Conservation (phyloP, 1,140 invertebrate species). For the Parasteatoda tepidariorum region DNA sequence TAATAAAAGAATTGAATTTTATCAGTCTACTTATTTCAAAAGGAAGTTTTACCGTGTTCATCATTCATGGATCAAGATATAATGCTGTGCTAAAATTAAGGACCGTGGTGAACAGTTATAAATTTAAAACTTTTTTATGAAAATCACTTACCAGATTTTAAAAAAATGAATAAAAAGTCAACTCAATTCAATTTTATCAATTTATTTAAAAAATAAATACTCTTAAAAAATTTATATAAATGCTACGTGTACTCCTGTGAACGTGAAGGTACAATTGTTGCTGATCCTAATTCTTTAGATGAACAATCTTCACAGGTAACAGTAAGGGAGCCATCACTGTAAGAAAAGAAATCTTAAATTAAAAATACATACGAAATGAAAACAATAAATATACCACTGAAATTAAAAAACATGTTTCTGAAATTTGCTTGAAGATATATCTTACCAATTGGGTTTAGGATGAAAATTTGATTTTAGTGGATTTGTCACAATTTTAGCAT, state of each 20-base stretch:
- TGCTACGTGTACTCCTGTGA: constrained; percentile 31
- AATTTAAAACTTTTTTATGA: background rate
- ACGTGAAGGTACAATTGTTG: constrained; percentile 28
- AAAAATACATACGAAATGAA: background rate
- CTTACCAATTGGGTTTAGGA: no score
- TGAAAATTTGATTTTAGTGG: no score
- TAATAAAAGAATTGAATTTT: no score
- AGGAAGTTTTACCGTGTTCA: no score
- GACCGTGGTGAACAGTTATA: no score
- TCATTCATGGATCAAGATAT: no score
- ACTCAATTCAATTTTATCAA: constrained; percentile 16
- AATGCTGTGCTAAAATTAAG: no score
- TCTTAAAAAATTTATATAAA: constrained; percentile 16
- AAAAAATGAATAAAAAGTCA: constrained; percentile 4
- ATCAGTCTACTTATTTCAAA: no score
- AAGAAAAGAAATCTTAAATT: background rate
- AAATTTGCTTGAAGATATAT: no score
- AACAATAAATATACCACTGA: background rate
- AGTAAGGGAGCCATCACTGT: constrained; percentile 46
- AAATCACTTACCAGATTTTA: background rate
- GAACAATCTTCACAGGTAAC: constrained; percentile 46
- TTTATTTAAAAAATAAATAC: constrained; percentile 56
- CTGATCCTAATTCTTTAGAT: constrained; percentile 43
- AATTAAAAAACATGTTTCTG: no score
- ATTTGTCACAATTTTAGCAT: no score